Conservation (phyloP, 2,797 vertebrate genomes). For the Hylomyscus alleni region DNA sequence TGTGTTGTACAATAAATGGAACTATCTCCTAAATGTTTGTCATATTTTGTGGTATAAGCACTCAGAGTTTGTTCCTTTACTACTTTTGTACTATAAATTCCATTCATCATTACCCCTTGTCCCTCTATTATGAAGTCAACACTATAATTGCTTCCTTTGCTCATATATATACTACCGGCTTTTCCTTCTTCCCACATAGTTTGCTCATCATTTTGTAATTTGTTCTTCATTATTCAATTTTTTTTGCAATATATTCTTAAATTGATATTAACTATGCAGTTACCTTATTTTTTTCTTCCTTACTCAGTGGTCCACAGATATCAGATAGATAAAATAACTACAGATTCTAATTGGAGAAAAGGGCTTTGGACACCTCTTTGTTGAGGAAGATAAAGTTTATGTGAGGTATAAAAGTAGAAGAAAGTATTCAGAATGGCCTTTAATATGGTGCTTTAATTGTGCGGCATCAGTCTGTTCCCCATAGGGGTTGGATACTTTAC, state of each 20-base stretch:
- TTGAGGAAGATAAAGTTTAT: neutral
- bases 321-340: neutral
- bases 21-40: neutral
- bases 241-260: neutral
- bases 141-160: neutral
- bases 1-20: neutral
- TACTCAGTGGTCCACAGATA: neutral
- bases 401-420: neutral
- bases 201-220: neutral
- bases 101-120: no score
- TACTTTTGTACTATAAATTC: no score
- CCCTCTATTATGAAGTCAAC: neutral
- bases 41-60: neutral
- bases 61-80: no score
- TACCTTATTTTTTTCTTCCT: neutral
- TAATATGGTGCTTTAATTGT: neutral
- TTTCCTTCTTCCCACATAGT: neutral
- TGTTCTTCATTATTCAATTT: neutral
- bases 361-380: neutral
- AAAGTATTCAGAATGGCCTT: neutral
- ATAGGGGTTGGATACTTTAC: neutral
- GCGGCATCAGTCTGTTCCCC: neutral
- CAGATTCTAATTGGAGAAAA: neutral
- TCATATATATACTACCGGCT: neutral
- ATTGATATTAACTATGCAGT: neutral